These are phyloP conservation scores for Synanceia verrucosa DNA, from an alignment of 2,797 vertebrate genomes.

Conservation along the genomic window DNA sequence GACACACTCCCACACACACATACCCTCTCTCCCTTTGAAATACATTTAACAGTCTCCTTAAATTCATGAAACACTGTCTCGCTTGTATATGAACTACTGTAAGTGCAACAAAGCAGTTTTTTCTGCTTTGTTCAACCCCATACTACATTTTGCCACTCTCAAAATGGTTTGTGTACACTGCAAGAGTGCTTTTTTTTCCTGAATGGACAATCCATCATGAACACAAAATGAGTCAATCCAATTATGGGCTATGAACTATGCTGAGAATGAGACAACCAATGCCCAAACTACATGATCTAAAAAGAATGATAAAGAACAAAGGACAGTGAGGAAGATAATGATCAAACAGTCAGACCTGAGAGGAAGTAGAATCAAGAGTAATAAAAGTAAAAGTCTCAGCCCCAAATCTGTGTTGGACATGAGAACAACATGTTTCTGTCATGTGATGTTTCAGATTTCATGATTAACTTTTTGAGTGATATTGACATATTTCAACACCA, in stretches of 20 bases:
- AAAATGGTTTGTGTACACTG: too few relatives aligned
- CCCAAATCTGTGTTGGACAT: not conserved
- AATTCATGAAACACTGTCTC: not conserved
- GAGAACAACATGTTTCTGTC: not conserved
- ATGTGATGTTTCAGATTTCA: not conserved
- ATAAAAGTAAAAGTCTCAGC: too few relatives aligned
- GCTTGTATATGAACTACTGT: not conserved
- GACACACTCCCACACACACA: conserved; percentile 18
- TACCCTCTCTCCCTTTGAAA: not conserved
- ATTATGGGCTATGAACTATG: too few relatives aligned
- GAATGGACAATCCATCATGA: too few relatives aligned
- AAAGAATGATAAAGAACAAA: not conserved
- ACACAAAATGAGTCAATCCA: too few relatives aligned
- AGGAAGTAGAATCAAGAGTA: not conserved
- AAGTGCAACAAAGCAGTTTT: too few relatives aligned
- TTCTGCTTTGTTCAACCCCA: too few relatives aligned
- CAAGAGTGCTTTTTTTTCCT: too few relatives aligned
- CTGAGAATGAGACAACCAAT: too few relatives aligned
- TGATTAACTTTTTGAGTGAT: too few relatives aligned
- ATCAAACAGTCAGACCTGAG: not conserved
- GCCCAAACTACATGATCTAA: not conserved
- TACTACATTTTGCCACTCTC: too few relatives aligned
- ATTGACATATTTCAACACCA: too few relatives aligned
- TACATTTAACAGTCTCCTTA: conserved; percentile 9
- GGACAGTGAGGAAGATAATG: not conserved